phyloP scores from a whole-genome alignment of 2,797 vertebrate species.

The Gymnothorax reevesii region DNA sequence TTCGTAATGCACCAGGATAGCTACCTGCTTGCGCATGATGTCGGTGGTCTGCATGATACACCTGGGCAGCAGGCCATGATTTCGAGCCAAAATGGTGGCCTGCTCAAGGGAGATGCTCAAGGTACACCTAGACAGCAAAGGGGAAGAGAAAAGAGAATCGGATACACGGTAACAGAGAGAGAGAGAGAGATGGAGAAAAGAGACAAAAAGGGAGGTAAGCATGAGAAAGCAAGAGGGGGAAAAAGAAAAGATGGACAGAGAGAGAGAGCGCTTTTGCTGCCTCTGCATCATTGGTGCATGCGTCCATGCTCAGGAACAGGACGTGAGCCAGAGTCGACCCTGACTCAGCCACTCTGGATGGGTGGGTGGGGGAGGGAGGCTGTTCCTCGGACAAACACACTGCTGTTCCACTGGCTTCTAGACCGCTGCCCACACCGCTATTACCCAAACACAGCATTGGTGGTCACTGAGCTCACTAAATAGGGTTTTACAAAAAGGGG shows the following conservation, averaged over 20 bases:
- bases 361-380: neutral
- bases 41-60: conserved; percentile 98
- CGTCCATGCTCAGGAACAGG: neutral
- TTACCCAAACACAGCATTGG: neutral
- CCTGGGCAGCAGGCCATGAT: conserved; percentile 91
- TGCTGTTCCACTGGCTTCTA: neutral
- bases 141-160: conserved; percentile 3
- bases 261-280: neutral
- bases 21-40: conserved; percentile 97
- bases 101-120: conserved; percentile 92
- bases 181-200: neutral
- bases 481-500: neutral
- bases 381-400: neutral
- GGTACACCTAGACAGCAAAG: conserved; percentile 76
- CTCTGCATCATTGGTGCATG: neutral
- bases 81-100: conserved; percentile 86
- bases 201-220: neutral
- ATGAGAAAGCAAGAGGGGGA: no score
- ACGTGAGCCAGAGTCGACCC: neutral
- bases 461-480: neutral
- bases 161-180: neutral
- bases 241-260: neutral
- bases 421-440: neutral
- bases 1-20: neutral
- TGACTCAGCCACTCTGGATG: neutral